Evolutionary conservation across 1,140 invertebrate species (phyloP).

Genomic region (Dryas iulia): DNA sequence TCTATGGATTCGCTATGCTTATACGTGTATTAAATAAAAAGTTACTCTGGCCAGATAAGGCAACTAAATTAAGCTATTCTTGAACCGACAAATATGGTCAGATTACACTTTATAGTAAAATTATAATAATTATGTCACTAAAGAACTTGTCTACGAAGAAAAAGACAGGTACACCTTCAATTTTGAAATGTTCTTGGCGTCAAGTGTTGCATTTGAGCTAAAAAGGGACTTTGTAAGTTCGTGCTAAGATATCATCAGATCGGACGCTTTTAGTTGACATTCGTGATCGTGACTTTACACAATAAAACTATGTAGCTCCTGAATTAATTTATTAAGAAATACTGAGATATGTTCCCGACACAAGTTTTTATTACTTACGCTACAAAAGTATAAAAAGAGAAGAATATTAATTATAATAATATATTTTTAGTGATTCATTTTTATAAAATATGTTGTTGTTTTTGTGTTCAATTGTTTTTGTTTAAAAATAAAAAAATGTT

Average conservation of each 20-base stretch:
- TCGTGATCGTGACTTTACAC: conserved; percentile 44
- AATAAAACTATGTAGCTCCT: conserved; percentile 34
- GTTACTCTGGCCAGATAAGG: conserved; percentile 10
- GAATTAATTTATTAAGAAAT: conserved; percentile 42
- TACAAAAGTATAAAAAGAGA: too few species aligned
- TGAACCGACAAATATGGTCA: conserved; percentile 11
- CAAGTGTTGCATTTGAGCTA: conserved; percentile 31
- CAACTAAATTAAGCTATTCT: conserved; percentile 15
- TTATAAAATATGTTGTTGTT: background rate
- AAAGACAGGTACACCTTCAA: conserved; percentile 21
- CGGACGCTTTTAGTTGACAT: conserved; percentile 34
- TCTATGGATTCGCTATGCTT: conserved; percentile 19
- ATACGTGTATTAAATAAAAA: conserved; percentile 11
- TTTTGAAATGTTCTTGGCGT: conserved; percentile 16
- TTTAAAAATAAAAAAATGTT: too few species aligned
- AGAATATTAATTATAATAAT: too few species aligned
- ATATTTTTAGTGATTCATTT: background rate
- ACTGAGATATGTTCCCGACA: background rate
- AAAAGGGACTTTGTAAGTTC: conserved; percentile 37
- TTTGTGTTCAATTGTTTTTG: background rate
- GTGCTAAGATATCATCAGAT: conserved; percentile 49
- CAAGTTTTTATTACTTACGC: background rate
- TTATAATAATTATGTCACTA: conserved; percentile 6
- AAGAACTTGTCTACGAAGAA: background rate
- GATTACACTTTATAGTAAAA: conserved; percentile 21